These are phyloP conservation scores for Corythoichthys intestinalis DNA, from an alignment of 2,113 vertebrate species.

Conservation along the genomic window DNA sequence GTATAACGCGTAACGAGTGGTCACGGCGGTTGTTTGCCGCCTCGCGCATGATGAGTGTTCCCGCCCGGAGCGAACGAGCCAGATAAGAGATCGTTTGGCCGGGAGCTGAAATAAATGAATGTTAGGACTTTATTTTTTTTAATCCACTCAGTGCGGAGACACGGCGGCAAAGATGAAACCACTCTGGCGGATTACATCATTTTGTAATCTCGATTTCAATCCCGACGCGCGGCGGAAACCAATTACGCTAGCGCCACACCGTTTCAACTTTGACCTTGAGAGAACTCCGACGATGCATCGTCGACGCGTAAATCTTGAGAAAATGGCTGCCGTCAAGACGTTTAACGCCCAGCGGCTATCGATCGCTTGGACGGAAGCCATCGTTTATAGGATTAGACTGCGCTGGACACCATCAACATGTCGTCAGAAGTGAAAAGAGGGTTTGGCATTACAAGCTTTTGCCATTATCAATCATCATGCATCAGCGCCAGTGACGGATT, in stretches of 20 bases:
- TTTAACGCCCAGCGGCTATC: not conserved
- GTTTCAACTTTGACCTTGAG: constrained; percentile 11
- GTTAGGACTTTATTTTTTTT: constrained; percentile 34
- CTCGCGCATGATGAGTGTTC: constrained; percentile 11
- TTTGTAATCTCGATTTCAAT: constrained; percentile 7
- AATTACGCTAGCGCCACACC: constrained; percentile 9
- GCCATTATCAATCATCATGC: not conserved
- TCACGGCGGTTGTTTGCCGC: not conserved
- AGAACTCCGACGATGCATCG: not conserved
- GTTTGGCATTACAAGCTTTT: not conserved
- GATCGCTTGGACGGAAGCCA: constrained; percentile 17
- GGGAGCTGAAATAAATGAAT: constrained; percentile 2
- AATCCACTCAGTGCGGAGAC: constrained; percentile 43
- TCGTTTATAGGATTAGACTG: constrained; percentile 4
- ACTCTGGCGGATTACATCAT: constrained; percentile 17
- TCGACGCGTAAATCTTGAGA: too few species aligned
- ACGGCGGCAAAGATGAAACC: constrained; percentile 23
- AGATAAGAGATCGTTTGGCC: not conserved
- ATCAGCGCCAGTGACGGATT: too few species aligned
- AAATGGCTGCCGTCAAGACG: not conserved
- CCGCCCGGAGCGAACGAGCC: not conserved
- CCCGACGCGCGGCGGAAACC: not conserved
- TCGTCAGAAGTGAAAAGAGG: not conserved
- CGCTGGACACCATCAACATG: not conserved
- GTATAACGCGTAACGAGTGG: not conserved